These are phyloP conservation scores for Chironomus tentans DNA, from an alignment of 2,888 invertebrate species.

Conservation along the genomic window DNA sequence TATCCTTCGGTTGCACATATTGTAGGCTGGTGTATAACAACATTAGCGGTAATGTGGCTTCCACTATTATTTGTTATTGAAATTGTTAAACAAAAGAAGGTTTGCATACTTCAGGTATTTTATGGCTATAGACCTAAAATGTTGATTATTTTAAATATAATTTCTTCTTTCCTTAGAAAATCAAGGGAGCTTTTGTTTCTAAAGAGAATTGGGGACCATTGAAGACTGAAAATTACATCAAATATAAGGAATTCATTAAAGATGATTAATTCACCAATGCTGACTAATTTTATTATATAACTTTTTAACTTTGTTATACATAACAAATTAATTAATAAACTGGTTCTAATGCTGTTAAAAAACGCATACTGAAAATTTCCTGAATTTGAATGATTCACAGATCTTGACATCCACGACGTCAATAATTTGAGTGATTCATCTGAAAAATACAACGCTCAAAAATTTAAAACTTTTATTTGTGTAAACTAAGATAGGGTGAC, in stretches of 20 bases:
- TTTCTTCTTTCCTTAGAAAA: conserved; percentile 33
- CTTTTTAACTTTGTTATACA: background rate
- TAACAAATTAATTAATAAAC: no score
- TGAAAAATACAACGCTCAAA: no score
- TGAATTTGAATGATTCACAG: no score
- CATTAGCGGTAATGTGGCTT: conserved; percentile 45
- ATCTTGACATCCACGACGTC: no score
- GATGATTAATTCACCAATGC: no score
- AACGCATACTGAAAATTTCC: no score
- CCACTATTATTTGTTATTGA: conserved; percentile 40
- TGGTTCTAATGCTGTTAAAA: no score
- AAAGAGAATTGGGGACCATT: conserved; percentile 48
- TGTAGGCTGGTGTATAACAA: conserved; percentile 45
- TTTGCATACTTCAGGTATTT: conserved; percentile 32
- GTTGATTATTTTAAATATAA: background rate
- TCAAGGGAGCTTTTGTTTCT: conserved; percentile 43
- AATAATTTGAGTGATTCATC: no score
- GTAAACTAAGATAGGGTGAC: no score
- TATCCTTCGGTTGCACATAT: conserved; percentile 49
- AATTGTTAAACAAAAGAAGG: conserved; percentile 36
- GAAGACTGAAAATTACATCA: conserved; percentile 43
- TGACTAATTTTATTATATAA: background rate
- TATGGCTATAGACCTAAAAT: background rate
- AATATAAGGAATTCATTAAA: conserved; percentile 44
- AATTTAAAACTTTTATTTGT: no score